Base-by-base conservation (phyloP, 2,113 vertebrate species). In the Chamaea fasciata region DNA sequence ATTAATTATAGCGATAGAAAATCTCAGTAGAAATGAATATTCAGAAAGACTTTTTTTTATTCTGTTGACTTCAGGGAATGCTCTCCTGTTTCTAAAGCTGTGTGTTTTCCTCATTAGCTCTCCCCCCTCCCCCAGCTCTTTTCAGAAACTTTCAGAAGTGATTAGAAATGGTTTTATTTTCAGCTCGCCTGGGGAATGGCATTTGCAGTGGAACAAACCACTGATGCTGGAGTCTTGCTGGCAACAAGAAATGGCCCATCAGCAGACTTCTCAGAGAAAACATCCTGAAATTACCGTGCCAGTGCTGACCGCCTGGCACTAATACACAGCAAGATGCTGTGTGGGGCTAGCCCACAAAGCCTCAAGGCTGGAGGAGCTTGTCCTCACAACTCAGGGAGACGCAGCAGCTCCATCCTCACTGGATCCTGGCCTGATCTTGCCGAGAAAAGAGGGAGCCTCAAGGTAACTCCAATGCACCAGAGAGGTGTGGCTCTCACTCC, bases 1-100 rank as follows among this genome's bases (percentile, higher is more conserved):
- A 94, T 96, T 95, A 97, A 96, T 97, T 95, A 94, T 18, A 94
- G 85, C 18, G 15, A 96, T 88, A 92, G 84, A 62, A 89, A 94
- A 79, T 77, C 67, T 37, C 79, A 3, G 79, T 68, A 87, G 83
- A 92, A 94, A 94, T 89, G 69, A 90, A 81, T 89, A 87, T 67
- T 93, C 50, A 57, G 86, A 73, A 95, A 63, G 73, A 52, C 1
- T 6, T 44, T 37, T 49, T 63, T 84, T 89, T 85, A 77, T 52
- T 57, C 73, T 94, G 69, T 81, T 95, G 89, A 83, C 87, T 94
- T 96, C 67, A 84, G 92, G 83, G 90, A 94, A 83, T 50, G 47
- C 49, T 50, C 39, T 94, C 56, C 65, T 84, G 57, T 64, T 75
- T 85, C 92, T 83, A 74, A 37, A 39, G 46, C 52, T 83, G 74